Percentiles rank a stretch among this genome's conserved stretches.
phyloP scores from a whole-genome alignment of 2,888 invertebrate species.

The Rhagium mordax region DNA sequence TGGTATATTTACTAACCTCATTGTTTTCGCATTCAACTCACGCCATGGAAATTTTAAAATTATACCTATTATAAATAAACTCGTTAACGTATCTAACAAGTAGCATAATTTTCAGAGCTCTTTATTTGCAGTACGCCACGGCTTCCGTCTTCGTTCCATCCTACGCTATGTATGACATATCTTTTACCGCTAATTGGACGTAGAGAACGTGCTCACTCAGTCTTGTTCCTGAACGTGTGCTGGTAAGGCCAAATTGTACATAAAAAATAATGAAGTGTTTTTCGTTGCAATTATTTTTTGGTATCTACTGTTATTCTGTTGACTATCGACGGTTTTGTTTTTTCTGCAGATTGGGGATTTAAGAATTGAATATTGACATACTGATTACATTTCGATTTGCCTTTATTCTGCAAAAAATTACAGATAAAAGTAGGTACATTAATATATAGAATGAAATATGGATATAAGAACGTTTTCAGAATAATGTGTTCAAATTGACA shows the following conservation, averaged over 20 bases:
- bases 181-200: conserved; percentile 33
- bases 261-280: neutral
- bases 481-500: too few species aligned
- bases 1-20: neutral
- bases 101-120: conserved; percentile 24
- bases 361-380: neutral
- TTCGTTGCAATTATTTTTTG: neutral
- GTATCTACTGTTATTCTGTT: neutral
- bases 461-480: too few species aligned
- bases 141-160: conserved; percentile 5
- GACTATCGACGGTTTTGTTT: neutral
- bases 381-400: too few species aligned
- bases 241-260: neutral
- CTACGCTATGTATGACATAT: conserved; percentile 31
- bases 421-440: too few species aligned
- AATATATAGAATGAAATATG: too few species aligned
- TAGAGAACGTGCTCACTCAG: conserved; percentile 35
- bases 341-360: neutral
- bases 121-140: conserved; percentile 30
- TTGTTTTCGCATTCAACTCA: neutral
- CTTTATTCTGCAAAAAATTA: too few species aligned
- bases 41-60: conserved; percentile 10
- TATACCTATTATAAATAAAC: conserved; percentile 19
- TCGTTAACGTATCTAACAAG: conserved; percentile 37
- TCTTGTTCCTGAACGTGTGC: neutral